These are phyloP conservation scores for Gracilinanus agilis DNA, from an alignment of 2,113 vertebrate genomes.

Conservation along the genomic window DNA sequence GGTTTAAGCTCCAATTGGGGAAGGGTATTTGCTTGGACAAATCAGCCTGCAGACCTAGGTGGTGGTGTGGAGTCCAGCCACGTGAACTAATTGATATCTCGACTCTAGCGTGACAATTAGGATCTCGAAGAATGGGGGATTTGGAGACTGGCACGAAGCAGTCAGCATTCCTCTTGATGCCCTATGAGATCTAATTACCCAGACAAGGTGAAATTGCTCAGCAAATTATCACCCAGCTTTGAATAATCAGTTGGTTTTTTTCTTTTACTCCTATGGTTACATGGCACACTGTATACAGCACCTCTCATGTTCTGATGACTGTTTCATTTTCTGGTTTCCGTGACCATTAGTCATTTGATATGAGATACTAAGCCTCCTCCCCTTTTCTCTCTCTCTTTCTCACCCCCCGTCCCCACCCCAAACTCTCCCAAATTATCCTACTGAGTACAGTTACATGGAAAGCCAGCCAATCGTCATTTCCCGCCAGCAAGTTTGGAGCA, in stretches of 20 bases:
- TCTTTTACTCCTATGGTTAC: slow-evolving; percentile 29
- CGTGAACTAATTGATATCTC: slow-evolving; percentile 13
- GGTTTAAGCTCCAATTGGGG: background rate
- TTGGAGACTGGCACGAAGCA: background rate
- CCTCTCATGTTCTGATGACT: slow-evolving; percentile 50
- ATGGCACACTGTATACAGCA: background rate
- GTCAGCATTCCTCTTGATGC: slow-evolving; percentile 40
- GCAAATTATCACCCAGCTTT: background rate
- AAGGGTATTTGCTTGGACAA: background rate
- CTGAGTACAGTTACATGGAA: background rate
- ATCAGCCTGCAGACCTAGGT: background rate
- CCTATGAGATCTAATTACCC: slow-evolving; percentile 50
- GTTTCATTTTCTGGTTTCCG: background rate
- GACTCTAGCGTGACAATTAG: background rate
- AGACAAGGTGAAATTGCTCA: slow-evolving; percentile 15
- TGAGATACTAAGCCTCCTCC: slow-evolving; percentile 19
- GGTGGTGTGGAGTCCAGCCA: background rate
- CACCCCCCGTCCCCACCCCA: background rate
- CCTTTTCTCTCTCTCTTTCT: background rate
- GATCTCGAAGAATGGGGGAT: background rate
- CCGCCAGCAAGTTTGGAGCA: background rate
- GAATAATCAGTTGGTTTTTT: slow-evolving; percentile 10
- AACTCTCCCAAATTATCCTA: slow-evolving; percentile 40
- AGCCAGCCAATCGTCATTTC: background rate
- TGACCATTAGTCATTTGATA: slow-evolving; percentile 46